phyloP scores from a whole-genome alignment of 2,113 vertebrate species.

The Aythya baeri region DNA sequence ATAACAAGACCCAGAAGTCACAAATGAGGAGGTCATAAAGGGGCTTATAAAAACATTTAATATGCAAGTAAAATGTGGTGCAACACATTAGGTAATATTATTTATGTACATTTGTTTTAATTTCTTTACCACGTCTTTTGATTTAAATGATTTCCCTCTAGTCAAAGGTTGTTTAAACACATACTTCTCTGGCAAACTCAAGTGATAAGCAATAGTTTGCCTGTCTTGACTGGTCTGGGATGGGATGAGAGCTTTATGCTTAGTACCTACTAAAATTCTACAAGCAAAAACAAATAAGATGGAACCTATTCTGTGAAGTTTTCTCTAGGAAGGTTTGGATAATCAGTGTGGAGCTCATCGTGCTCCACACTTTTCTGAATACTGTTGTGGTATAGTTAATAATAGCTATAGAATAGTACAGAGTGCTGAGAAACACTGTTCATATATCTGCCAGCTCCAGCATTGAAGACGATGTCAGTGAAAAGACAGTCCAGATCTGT shows the following conservation, averaged over 20 bases:
- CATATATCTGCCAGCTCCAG: neutral
- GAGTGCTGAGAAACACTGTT: neutral
- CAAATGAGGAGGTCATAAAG: constrained; percentile 34
- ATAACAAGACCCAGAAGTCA: constrained; percentile 49
- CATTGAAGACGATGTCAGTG: neutral
- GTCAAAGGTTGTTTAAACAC: neutral
- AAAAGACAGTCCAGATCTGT: neutral
- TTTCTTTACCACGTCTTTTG: constrained; percentile 1
- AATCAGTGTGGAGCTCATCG: neutral
- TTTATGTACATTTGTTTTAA: neutral
- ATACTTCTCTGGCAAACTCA: neutral
- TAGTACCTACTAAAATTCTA: neutral
- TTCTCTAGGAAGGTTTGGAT: neutral
- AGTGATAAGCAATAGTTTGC: neutral
- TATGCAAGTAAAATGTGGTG: constrained; percentile 8
- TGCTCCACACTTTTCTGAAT: neutral
- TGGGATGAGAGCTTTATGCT: neutral
- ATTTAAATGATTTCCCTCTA: neutral
- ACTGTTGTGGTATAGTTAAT: no score
- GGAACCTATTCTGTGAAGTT: neutral
- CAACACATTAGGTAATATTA: neutral
- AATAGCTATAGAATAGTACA: no score
- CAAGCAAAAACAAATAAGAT: neutral
- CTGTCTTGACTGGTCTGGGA: neutral
- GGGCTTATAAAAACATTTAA: constrained; percentile 47